These are phyloP conservation scores for Noctilio leporinus DNA, from an alignment of 2,113 vertebrate genomes.

Conservation along the genomic window DNA sequence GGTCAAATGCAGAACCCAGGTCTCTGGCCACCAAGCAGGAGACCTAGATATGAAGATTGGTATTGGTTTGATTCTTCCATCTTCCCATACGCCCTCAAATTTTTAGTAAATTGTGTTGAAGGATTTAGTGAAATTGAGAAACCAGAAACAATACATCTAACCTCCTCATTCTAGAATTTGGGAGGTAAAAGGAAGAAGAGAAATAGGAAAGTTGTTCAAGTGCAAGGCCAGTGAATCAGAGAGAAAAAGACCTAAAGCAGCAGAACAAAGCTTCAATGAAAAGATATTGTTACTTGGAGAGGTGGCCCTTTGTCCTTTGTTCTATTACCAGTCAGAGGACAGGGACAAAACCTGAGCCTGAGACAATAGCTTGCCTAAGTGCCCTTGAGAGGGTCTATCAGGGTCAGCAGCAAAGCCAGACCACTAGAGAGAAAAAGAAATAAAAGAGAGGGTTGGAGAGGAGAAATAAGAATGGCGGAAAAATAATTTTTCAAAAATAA, in stretches of 20 bases:
- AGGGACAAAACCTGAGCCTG: not conserved
- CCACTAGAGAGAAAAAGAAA: conserved; percentile 1
- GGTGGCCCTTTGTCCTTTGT: conserved; percentile 16
- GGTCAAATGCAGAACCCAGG: not conserved
- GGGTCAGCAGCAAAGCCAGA: conserved; percentile 32
- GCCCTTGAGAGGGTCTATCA: not conserved
- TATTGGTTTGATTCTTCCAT: not conserved
- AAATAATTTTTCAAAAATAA: conserved; percentile 39
- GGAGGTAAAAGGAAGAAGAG: not conserved
- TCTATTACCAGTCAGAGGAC: conserved; percentile 27
- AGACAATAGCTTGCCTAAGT: conserved; percentile 28
- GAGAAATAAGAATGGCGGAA: not conserved
- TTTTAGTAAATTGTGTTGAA: not conserved
- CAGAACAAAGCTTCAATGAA: conserved; percentile 20
- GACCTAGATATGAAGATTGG: not conserved
- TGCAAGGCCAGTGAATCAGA: not conserved
- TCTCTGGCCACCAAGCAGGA: not conserved
- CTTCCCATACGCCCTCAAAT: not conserved
- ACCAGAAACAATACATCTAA: not conserved
- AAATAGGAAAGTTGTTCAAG: not conserved
- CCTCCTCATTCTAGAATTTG: not conserved
- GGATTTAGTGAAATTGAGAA: not conserved
- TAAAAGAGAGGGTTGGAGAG: not conserved
- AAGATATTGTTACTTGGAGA: conserved; percentile 6
- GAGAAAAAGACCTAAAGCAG: not conserved